Evolutionary conservation across 2,113 vertebrate genomes (phyloP).

Genomic region (Merops nubicus): DNA sequence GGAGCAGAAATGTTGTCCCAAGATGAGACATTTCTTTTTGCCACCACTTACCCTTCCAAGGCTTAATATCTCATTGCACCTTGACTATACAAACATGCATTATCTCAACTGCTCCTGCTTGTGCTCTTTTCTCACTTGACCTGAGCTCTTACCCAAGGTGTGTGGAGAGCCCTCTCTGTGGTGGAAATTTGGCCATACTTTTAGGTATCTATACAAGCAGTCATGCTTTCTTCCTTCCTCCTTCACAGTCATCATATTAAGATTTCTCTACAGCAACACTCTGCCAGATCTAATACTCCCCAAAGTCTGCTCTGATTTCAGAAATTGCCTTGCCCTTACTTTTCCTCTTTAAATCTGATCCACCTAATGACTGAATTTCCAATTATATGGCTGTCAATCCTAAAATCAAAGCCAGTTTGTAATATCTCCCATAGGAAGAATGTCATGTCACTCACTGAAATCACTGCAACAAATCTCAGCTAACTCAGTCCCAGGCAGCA

Average conservation of each 20-base stretch:
- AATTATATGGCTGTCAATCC: conserved; percentile 71
- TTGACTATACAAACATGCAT: accelerated
- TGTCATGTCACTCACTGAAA: conserved; percentile 51
- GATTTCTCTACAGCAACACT: conserved; percentile 2
- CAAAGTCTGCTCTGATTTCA: conserved; percentile 63
- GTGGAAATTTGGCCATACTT: background rate
- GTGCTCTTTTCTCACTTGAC: background rate
- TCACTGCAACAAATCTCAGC: conserved; percentile 58
- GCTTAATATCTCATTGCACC: background rate
- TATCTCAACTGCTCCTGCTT: background rate
- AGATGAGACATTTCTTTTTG: background rate
- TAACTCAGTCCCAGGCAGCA: conserved; percentile 30
- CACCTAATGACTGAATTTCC: conserved; percentile 66
- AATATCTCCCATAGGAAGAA: conserved; percentile 60
- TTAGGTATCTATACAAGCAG: background rate
- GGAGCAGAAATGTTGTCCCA: background rate
- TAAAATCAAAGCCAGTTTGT: conserved; percentile 59
- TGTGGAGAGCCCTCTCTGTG: background rate
- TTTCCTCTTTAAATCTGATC: conserved; percentile 61
- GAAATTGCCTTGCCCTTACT: conserved; percentile 55
- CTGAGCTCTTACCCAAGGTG: background rate
- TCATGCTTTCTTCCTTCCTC: background rate
- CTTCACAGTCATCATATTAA: background rate
- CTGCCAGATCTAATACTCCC: conserved; percentile 35
- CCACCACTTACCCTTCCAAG: background rate